Percentiles rank a stretch among this genome's conserved stretches.
Evolutionary conservation across 2,797 vertebrate genomes (phyloP).

Genomic region (Gephyroberyx darwinii): DNA sequence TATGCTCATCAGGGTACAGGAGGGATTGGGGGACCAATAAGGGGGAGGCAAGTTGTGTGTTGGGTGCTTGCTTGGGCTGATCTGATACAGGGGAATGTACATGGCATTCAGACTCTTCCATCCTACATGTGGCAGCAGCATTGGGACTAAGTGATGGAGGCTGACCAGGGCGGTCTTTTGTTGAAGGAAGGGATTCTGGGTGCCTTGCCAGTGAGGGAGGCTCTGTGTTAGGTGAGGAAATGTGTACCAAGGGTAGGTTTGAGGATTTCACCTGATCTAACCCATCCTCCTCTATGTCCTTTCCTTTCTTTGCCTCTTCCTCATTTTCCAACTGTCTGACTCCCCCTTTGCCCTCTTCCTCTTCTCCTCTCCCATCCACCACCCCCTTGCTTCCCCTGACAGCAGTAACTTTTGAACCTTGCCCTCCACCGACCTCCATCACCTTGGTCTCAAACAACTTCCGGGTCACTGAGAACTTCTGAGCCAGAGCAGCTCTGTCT

Average conservation of each 20-base stretch:
- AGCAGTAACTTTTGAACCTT: conserved; percentile 35
- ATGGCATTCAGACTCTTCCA: conserved; percentile 27
- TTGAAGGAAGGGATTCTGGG: neutral
- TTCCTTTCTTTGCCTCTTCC: conserved; percentile 34
- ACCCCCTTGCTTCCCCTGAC: conserved; percentile 47
- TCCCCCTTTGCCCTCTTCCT: conserved; percentile 35
- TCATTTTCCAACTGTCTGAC: conserved; percentile 41
- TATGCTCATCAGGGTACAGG: conserved; percentile 2
- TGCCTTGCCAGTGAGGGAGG: conserved; percentile 14
- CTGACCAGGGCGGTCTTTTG: neutral
- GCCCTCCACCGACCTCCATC: conserved; percentile 63
- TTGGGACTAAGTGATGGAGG: neutral
- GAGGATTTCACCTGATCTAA: conserved; percentile 53
- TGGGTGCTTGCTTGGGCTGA: conserved; percentile 14
- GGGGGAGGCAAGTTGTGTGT: neutral
- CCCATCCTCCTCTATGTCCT: conserved; percentile 28
- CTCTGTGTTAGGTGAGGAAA: conserved; percentile 20
- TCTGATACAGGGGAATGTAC: neutral
- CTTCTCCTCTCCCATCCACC: conserved; percentile 37
- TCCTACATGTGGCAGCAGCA: neutral
- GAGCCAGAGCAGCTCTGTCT: conserved; percentile 88
- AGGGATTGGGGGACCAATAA: conserved; percentile 1
- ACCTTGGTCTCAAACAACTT: conserved; percentile 89
- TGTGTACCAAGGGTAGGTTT: conserved; percentile 49
- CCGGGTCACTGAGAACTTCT: conserved; percentile 91